Evolutionary conservation across 1,140 invertebrate genomes (phyloP).

Genomic region (Megalonaias nervosa): DNA sequence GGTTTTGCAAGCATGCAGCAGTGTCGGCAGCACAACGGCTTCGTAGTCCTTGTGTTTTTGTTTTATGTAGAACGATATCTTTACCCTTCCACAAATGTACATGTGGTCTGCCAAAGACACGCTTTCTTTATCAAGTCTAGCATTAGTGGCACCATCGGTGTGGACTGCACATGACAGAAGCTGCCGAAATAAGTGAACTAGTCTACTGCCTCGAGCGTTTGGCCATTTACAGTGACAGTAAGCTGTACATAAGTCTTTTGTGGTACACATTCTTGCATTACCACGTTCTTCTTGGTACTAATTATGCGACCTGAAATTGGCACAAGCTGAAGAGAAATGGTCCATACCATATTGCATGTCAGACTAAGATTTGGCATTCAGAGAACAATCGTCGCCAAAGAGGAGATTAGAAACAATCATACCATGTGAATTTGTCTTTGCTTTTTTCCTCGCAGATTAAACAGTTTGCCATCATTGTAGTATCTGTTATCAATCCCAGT

Average conservation of each 20-base stretch:
- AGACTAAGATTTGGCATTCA: too few species aligned
- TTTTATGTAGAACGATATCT: not conserved
- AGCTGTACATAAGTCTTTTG: slow-evolving; percentile 30
- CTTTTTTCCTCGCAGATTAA: slow-evolving; percentile 25
- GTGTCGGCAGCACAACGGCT: too few species aligned
- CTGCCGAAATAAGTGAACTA: slow-evolving; percentile 25
- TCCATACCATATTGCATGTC: too few species aligned
- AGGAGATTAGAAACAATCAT: slow-evolving; percentile 17
- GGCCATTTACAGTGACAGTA: slow-evolving; percentile 1
- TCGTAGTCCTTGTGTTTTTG: too few species aligned
- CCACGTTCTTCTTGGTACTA: slow-evolving; percentile 39
- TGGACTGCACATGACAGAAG: too few species aligned
- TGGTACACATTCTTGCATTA: slow-evolving; percentile 28
- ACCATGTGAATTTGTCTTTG: slow-evolving; percentile 30
- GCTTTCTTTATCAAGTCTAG: slow-evolving; percentile 14
- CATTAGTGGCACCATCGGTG: too few species aligned
- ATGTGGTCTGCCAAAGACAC: slow-evolving; percentile 15
- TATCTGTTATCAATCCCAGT: slow-evolving; percentile 17
- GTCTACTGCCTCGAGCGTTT: slow-evolving; percentile 28
- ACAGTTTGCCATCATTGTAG: slow-evolving; percentile 32
- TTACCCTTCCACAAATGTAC: slow-evolving; percentile 5
- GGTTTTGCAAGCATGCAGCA: too few species aligned
- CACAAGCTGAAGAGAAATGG: too few species aligned
- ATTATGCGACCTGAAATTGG: slow-evolving; percentile 34
- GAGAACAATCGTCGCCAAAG: slow-evolving; percentile 40